Conservation (phyloP, 2,888 invertebrate species). For the Pterostichus niger region DNA sequence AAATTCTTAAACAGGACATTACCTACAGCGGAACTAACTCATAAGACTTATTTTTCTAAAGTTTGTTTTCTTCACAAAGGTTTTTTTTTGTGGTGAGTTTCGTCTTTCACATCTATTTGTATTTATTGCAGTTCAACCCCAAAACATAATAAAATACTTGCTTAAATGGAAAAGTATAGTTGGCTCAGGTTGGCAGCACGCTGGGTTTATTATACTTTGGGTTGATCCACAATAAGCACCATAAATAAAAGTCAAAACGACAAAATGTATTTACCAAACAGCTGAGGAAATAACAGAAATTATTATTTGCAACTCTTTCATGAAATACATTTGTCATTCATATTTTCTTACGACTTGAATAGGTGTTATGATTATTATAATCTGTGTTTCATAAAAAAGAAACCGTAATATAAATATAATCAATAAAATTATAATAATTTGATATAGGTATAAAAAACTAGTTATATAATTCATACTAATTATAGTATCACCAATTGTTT, state of each 20-base stretch:
- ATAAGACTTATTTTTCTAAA: not conserved
- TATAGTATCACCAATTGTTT: no score
- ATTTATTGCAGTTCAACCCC: slow-evolving; percentile 53
- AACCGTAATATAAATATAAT: no score
- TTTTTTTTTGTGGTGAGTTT: slow-evolving; percentile 25
- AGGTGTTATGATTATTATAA: no score
- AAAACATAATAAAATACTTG: slow-evolving; percentile 53
- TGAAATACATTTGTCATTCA: slow-evolving; percentile 19
- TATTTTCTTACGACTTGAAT: not conserved
- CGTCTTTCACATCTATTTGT: slow-evolving; percentile 49
- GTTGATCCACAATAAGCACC: slow-evolving; percentile 20
- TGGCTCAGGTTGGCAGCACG: slow-evolving; percentile 36
- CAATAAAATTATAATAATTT: no score
- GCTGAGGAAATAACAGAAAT: slow-evolving; percentile 9
- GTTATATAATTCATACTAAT: no score
- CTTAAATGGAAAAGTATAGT: slow-evolving; percentile 43
- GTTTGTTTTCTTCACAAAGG: slow-evolving; percentile 39
- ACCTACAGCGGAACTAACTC: slow-evolving; percentile 35
- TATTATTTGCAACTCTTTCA: slow-evolving; percentile 14
- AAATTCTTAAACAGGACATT: not conserved
- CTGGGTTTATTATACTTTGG: slow-evolving; percentile 51
- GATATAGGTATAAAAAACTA: no score
- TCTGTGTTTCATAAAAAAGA: no score
- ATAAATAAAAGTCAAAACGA: slow-evolving; percentile 40
- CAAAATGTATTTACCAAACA: slow-evolving; percentile 9